Evolutionary conservation across 2,113 vertebrate genomes (phyloP), one percentile per base, ranked within the genome.

Genomic region (Pogona vitticeps): DNA sequence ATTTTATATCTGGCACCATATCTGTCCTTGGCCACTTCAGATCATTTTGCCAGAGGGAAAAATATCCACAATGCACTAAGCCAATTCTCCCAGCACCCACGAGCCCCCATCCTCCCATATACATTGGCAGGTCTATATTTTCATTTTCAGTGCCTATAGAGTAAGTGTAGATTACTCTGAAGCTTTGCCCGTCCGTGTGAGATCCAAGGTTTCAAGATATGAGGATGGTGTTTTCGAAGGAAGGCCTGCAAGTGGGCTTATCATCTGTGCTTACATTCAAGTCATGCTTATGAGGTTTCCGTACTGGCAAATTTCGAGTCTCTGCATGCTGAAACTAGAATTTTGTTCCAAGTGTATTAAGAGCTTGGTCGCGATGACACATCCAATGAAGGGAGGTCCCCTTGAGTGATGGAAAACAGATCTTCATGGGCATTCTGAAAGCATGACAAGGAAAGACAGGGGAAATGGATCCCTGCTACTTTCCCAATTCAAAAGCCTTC

Each of bases 1-100:
- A 88, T 93, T 95, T 95, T 91, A 88, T 93, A 63, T 73, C 5
- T 52, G 36, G 71, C 80, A 58, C 90, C 78, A 89, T 92, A 88
- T 89, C 79, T 92, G 75, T 83, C 75, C 36, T 93, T 75, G 56
- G 42, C 67, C 67, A 65, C 90, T 92, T 91, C 87, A 88, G 89
- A 93, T 92, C 46, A 92, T 90, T 95, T 94, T 91, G 33, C 71
- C 67, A 89, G 83, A 87, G 23, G 12, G 23, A 14, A 31, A 88
- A 89, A 92, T 77, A 89, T 90, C 92, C 28, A 28, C 86, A 82
- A 90, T 65, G 91, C 93, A 91, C 80, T 68, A 78, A 88, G 86
- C 31, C 86, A 86, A 88, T 90, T 90, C 80, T 89, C 94, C 70
- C 10, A 10, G 46, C 10, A 10, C 46, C 23, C 36, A 9, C 33